These are phyloP conservation scores for Nomada hirtipes DNA, from an alignment of 2,888 invertebrate genomes.

Conservation along the genomic window DNA sequence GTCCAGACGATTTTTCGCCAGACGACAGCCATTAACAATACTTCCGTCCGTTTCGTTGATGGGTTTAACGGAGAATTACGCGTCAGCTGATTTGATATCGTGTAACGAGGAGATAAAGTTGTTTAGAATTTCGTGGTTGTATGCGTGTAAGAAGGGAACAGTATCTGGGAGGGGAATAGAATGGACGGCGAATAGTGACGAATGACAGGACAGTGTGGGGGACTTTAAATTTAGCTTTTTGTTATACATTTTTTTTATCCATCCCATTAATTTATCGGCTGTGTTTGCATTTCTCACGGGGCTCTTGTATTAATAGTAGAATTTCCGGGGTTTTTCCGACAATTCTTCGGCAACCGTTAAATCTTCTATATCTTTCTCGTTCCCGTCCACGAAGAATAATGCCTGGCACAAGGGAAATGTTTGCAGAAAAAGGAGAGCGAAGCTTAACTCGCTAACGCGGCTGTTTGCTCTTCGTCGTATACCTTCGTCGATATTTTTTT, in stretches of 20 bases:
- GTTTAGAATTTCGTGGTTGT: background rate
- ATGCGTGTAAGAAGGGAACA: too few relatives aligned
- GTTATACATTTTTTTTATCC: background rate
- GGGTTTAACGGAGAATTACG: background rate
- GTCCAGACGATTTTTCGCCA: slow-evolving; percentile 23
- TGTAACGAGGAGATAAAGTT: background rate
- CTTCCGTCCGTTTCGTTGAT: background rate
- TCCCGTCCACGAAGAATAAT: slow-evolving; percentile 19
- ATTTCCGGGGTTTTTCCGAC: background rate
- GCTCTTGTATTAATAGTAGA: background rate
- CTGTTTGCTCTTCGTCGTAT: slow-evolving; percentile 22
- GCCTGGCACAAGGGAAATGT: slow-evolving; percentile 10
- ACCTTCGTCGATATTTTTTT: slow-evolving; percentile 18
- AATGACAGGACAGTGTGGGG: background rate
- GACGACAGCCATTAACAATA: slow-evolving; percentile 18
- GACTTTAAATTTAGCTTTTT: background rate
- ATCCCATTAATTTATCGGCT: background rate
- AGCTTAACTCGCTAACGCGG: slow-evolving; percentile 36
- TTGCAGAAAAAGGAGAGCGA: background rate
- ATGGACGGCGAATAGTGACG: background rate
- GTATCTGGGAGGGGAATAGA: too few relatives aligned
- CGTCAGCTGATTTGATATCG: background rate
- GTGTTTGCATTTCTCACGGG: background rate
- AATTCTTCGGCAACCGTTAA: background rate
- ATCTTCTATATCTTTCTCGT: slow-evolving; percentile 16